A percentile compares a stretch with the other conserved stretches of the same genome.
These are phyloP conservation scores for Callimorpha dominula DNA, from an alignment of 2,888 invertebrate genomes.

Conservation along the genomic window DNA sequence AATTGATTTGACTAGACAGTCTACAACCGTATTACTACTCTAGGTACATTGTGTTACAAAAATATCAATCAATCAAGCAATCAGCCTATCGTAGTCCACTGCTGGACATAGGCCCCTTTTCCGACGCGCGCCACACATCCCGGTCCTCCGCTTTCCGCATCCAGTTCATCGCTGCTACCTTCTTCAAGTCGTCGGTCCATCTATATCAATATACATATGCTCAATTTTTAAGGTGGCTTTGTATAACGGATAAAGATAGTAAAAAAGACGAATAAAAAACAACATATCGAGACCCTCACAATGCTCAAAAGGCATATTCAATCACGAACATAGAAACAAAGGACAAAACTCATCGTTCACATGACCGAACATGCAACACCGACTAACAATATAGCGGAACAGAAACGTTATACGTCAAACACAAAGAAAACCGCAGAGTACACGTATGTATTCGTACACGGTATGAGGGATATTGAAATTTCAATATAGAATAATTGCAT, in stretches of 20 bases:
- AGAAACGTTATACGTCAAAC: slow-evolving; percentile 15
- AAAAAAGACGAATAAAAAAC: not conserved
- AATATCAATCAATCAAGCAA: too few species aligned
- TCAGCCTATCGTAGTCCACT: too few species aligned
- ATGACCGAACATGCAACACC: slow-evolving; percentile 20
- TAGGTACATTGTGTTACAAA: too few species aligned
- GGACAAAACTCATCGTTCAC: slow-evolving; percentile 6
- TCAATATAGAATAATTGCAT: not conserved
- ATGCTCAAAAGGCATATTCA: not conserved
- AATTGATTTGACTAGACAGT: too few species aligned
- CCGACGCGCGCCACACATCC: too few species aligned
- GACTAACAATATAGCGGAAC: slow-evolving; percentile 7
- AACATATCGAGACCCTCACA: not conserved
- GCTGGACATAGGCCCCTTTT: too few species aligned
- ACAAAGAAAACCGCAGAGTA: slow-evolving; percentile 23
- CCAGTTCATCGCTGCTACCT: too few species aligned
- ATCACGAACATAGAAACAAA: slow-evolving; percentile 2
- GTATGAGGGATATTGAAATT: slow-evolving; percentile 1
- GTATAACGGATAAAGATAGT: not conserved
- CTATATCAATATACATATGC: too few species aligned
- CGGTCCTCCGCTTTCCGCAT: too few species aligned
- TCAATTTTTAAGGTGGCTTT: too few species aligned
- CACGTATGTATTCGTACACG: not conserved
- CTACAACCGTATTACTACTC: too few species aligned
- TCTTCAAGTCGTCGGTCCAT: too few species aligned